Evolutionary conservation across 1,140 invertebrate species (phyloP).

Genomic region (Sminthurinus signatus): DNA sequence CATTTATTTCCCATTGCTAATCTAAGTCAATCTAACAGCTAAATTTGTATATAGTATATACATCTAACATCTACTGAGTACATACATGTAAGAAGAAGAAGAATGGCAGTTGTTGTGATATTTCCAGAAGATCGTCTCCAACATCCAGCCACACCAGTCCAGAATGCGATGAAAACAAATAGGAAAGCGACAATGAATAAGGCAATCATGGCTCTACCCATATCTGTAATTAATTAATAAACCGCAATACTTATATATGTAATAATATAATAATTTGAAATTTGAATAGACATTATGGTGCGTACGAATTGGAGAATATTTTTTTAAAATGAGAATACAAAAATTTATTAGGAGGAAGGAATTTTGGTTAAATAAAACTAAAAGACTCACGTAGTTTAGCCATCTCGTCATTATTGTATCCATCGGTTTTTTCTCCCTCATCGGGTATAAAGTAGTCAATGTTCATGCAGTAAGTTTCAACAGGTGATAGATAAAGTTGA

Average conservation of each 20-base stretch:
- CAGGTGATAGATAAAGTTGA: slow-evolving; percentile 80
- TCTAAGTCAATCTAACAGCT: no score
- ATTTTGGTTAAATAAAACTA: no score
- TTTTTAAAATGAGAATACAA: no score
- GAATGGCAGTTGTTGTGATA: slow-evolving; percentile 84
- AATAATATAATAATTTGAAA: no score
- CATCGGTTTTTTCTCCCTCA: slow-evolving; percentile 70
- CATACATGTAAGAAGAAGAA: slow-evolving; percentile 83
- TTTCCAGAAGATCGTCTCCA: slow-evolving; percentile 87
- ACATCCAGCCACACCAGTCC: slow-evolving; percentile 85
- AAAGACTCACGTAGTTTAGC: slow-evolving; percentile 67
- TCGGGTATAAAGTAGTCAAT: slow-evolving; percentile 87
- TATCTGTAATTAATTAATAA: slow-evolving; percentile 63
- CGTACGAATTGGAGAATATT: no score
- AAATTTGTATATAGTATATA: no score
- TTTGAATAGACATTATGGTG: no score
- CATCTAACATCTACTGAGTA: no score
- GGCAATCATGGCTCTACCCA: slow-evolving; percentile 84
- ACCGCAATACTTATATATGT: no score
- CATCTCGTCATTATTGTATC: slow-evolving; percentile 74
- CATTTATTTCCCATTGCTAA: no score
- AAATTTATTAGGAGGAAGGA: no score
- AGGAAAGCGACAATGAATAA: slow-evolving; percentile 85
- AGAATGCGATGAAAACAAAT: slow-evolving; percentile 83
- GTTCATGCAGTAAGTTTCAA: slow-evolving; percentile 90